Evolutionary conservation across 2,113 vertebrate species (phyloP), one percentile per base, ranked within the genome.

Genomic region (Garra rufa): DNA sequence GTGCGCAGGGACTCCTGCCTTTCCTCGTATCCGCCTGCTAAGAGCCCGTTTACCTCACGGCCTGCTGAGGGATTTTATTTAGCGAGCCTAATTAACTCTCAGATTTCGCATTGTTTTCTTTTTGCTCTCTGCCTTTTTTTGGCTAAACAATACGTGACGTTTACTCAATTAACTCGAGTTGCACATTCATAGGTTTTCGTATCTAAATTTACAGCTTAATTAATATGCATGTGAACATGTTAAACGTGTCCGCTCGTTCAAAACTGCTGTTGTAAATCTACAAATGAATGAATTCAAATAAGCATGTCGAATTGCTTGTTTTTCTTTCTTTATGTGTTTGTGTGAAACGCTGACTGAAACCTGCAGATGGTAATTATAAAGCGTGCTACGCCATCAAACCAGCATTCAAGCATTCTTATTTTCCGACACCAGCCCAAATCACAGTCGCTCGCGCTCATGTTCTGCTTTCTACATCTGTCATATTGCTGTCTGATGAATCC

Each of bases 61-160:
- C 89, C 90, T 92, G 92, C 89, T 88, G 90, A 88, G 92, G 92
- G 92, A 91, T 93, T 93, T 92, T 93, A 94, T 94, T 95, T 94
- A 94, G 89, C 86, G 90, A 91, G 91, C 85, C 92, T 91, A 92
- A 93, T 94, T 94, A 93, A 90, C 87, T n/a, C 87, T 55, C 82
- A 50, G 1, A 81, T 59, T 78, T 91, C 90, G 90, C 91, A 90
- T 89, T 89, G 84, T 88, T 89, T 38, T 77, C 75, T 24, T 59
- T 76, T 57, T 24, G 30, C 75, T 34, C 6, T 6, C 21, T 19
- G 63, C 61, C 48, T 71, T 55, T 57, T 81, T 93, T 92, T 92
- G 92, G 91, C 92, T 89, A 92, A 92, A 93, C 92, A 92, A 92
- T 92, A 91, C 92, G 61, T 43, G n/a, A n/a, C n/a, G n/a, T 59